phyloP scores from a whole-genome alignment of 2,888 invertebrate genomes.

The Taenaris catops region DNA sequence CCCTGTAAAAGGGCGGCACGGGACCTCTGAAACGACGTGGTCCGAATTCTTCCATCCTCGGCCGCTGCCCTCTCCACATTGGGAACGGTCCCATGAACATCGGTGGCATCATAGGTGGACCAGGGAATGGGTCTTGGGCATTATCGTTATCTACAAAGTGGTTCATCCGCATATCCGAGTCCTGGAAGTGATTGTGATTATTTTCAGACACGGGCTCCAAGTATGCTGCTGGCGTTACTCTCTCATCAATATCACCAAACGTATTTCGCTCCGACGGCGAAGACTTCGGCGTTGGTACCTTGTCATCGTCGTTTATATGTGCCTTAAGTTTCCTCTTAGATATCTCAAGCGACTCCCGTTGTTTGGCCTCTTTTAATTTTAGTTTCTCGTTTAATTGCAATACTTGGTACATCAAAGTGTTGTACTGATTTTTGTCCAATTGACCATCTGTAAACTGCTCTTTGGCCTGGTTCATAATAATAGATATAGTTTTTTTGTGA shows the following conservation, averaged over 20 bases:
- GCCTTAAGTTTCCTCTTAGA: constrained; percentile 65
- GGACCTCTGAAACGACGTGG: constrained; percentile 53
- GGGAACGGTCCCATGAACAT: constrained; percentile 36
- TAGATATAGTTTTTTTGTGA: constrained; percentile 84
- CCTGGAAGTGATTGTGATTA: constrained; percentile 43
- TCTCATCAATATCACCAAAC: constrained; percentile 76
- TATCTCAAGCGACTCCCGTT: constrained; percentile 82
- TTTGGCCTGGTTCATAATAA: constrained; percentile 90
- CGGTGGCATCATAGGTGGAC: constrained; percentile 49
- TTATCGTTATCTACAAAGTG: constrained; percentile 32
- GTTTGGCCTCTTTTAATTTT: constrained; percentile 87
- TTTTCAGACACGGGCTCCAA: constrained; percentile 53
- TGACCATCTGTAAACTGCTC: constrained; percentile 87
- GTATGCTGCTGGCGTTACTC: constrained; percentile 52
- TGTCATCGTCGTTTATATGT: constrained; percentile 56
- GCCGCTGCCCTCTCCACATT: constrained; percentile 56
- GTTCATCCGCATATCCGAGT: constrained; percentile 62
- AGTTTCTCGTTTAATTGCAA: constrained; percentile 87
- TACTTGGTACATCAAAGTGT: constrained; percentile 87
- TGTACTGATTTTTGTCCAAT: constrained; percentile 87
- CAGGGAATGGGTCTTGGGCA: constrained; percentile 35
- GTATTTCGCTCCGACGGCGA: constrained; percentile 52
- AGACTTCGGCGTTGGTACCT: constrained; percentile 67
- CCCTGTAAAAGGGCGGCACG: constrained; percentile 48
- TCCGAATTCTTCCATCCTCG: constrained; percentile 51